Base-by-base conservation (phyloP, 2,888 invertebrate species). In the Stegana nigrithorax region DNA sequence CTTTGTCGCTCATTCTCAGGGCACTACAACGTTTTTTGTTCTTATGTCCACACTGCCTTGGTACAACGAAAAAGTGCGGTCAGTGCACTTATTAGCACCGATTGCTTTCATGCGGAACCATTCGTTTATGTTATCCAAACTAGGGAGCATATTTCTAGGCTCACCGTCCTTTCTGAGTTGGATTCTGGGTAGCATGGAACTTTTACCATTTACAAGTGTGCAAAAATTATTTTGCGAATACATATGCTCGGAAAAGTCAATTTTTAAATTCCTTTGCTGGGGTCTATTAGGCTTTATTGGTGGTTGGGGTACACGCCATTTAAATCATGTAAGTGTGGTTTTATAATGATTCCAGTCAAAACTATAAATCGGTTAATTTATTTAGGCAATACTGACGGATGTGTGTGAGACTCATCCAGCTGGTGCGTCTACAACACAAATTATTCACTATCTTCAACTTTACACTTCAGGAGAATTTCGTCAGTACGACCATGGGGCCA, bases 21-120 rank as follows among this genome's bases (percentile, higher is more conserved):
- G 96, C 1, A 93, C 94, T 0, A 92, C 94, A 0, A 89, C 91
- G 70, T 90, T 92, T 73, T 93, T 91, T 77, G 91, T 91, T 1
- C 87, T 93, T 80, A 88, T 93, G 55, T 90, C 92, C 1, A 88
- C 89, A 17, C 86, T 89, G 68, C 90, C 91, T 0, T 88, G 91
- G 69, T 91, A 91, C 67, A 91, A 92, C 70, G 88, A 90, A 50
- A 88, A 90, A 57, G 87, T 94, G 32, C 88, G 89, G 72, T 88
- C 90, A 0, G 91, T 91, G 75, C 90, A 91, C 64, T 89, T 91
- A 21, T 84, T 92, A 63, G 92, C 91, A 1, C 93, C 93, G 0
- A 90, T 93, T 0, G 91, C 90, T 0, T 92, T 88, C 70, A 88
- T 91, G 79, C 67, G 75, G 0, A 75, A 80, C 58, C 81, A 83